Evolutionary conservation across 2,797 vertebrate genomes (phyloP), one percentile per base, ranked within the genome.

Genomic region (Scyliorhinus canicula): DNA sequence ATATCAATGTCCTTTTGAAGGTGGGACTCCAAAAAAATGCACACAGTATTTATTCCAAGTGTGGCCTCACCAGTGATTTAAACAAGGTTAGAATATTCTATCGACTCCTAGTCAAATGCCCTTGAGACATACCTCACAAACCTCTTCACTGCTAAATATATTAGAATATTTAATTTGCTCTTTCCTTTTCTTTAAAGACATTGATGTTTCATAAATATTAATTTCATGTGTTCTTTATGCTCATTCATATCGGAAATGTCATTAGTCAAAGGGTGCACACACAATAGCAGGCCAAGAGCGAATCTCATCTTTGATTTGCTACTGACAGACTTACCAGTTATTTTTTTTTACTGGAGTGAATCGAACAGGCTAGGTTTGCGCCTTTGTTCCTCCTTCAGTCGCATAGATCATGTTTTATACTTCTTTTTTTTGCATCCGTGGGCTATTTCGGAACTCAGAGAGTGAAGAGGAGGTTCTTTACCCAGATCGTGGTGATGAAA

Each of bases 131-230:
- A 71, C 47, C 67, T 93, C 44, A n/a, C n/a, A 50, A 52, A 52
- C 93, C 67, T 74, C 63, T 94, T 74, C 93, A 69, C 47, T 50
- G 93, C 93, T 55, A 94, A 71, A 50, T 74, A 71, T 44, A 91
- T 91, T 91, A 91, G 88, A 91, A 91, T 91, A 91, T 91, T 94
- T 94, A 71, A 69, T 94, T 94, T 94, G 69, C 19, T 74, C 47
- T 52, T 74, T 94, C 93, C 47, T 52, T 52, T 52, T 71, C 44
- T 31, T 31, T 71, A 52, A 94, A 94, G 93, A 69, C 65, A 94
- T 94, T 94, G 93, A 94, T 50, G 50, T 94, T 71, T 94, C 93
- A 94, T 94, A 94, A 94, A 74, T 69, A 74, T 71, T 94, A 52
- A 94, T 94, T 94, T 94, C 67, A 71, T 71, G 93, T 69, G 67